These are phyloP conservation scores for Sphenodon punctatus DNA, from an alignment of 2,797 vertebrate species.

Conservation along the genomic window DNA sequence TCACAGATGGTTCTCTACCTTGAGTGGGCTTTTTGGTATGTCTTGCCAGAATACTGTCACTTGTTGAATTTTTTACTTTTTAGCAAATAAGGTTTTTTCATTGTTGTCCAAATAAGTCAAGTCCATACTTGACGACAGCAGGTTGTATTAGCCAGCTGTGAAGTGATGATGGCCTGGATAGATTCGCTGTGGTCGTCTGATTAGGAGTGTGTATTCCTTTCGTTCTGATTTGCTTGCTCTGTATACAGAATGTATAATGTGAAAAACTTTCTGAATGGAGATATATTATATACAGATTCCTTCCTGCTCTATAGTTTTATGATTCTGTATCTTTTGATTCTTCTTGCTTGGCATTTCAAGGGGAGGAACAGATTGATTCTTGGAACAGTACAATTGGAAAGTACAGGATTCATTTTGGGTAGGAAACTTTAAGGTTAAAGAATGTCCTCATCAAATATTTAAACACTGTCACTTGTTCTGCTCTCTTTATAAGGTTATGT, in stretches of 20 bases:
- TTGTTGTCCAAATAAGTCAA: background rate
- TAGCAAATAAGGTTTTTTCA: background rate
- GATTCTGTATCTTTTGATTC: background rate
- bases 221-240: background rate
- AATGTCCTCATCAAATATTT: background rate
- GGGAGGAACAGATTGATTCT: background rate
- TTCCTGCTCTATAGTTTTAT: background rate
- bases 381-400: background rate
- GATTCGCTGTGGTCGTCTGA: background rate
- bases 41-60: background rate
- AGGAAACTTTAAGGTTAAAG: background rate
- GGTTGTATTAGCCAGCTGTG: background rate
- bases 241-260: background rate
- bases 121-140: background rate
- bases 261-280: no score
- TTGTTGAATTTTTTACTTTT: background rate
- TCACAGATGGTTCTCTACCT: background rate
- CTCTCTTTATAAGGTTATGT: background rate
- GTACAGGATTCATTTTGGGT: background rate
- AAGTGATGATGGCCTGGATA: background rate
- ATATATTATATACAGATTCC: background rate
- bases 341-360: background rate
- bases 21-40: background rate
- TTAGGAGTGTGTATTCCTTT: background rate
- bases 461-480: background rate